A percentile compares a stretch with the other conserved stretches of the same genome.
phyloP scores from a whole-genome alignment of 2,888 invertebrate species.

The Sialis lutaria region DNA sequence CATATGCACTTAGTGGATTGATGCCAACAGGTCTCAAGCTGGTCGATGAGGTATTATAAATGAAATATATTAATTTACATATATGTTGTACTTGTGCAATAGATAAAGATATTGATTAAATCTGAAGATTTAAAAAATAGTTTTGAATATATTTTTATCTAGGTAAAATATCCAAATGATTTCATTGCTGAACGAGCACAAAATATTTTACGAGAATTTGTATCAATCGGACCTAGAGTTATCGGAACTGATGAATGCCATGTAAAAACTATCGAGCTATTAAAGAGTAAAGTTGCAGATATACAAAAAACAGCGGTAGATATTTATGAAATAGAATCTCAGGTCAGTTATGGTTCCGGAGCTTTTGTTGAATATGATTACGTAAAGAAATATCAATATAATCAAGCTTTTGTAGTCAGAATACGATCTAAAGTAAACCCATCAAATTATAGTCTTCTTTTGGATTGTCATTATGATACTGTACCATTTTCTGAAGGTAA shows the following conservation, averaged over 20 bases:
- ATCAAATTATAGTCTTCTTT: slow-evolving; percentile 41
- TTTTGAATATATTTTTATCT: slow-evolving; percentile 4
- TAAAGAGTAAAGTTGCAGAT: slow-evolving; percentile 33
- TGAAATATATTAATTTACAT: too few species aligned
- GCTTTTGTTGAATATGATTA: slow-evolving; percentile 42
- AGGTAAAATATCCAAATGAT: slow-evolving; percentile 23
- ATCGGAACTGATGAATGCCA: slow-evolving; percentile 73
- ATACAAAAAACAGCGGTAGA: slow-evolving; percentile 33
- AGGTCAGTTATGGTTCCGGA: slow-evolving; percentile 43
- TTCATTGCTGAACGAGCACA: slow-evolving; percentile 56
- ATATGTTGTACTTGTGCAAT: too few species aligned
- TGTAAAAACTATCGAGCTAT: slow-evolving; percentile 42
- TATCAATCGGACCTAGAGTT: slow-evolving; percentile 48
- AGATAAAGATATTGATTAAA: too few species aligned
- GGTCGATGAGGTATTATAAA: too few species aligned
- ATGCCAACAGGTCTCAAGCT: too few species aligned
- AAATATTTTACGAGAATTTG: slow-evolving; percentile 38
- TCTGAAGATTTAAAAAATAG: too few species aligned
- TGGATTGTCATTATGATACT: slow-evolving; percentile 87
- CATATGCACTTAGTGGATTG: too few species aligned
- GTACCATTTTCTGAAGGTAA: slow-evolving; percentile 73
- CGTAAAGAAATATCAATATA: slow-evolving; percentile 67
- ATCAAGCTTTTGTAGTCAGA: slow-evolving; percentile 64
- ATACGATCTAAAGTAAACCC: slow-evolving; percentile 34
- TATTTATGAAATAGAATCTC: slow-evolving; percentile 45